phyloP scores from a whole-genome alignment of 2,113 vertebrate species.

The Antigone vipio region DNA sequence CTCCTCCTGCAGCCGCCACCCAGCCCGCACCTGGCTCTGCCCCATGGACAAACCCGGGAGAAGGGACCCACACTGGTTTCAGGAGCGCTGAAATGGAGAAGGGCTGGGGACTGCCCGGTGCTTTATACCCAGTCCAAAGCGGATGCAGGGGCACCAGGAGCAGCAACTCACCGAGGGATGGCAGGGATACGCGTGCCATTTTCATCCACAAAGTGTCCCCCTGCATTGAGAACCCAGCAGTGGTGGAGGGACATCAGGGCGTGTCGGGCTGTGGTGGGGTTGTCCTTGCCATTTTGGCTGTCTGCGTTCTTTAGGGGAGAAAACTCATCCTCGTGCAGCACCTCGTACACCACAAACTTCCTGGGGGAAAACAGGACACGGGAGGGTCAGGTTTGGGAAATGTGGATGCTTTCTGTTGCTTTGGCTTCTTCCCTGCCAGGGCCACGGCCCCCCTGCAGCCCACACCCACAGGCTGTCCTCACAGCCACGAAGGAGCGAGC shows the following conservation, averaged over 20 bases:
- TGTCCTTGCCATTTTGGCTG: constrained; percentile 95
- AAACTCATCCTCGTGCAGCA: constrained; percentile 94
- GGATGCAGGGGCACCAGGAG: background rate
- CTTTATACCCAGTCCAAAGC: background rate
- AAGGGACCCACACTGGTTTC: background rate
- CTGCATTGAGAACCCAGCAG: constrained; percentile 95
- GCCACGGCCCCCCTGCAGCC: fast-evolving
- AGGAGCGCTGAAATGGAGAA: background rate
- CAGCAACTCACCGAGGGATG: constrained; percentile 86
- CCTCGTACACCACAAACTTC: constrained; percentile 92
- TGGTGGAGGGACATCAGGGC: constrained; percentile 95
- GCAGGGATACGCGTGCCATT: constrained; percentile 89
- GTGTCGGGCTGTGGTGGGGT: constrained; percentile 91
- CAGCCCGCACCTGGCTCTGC: background rate
- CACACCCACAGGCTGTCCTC: background rate
- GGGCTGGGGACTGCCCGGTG: background rate
- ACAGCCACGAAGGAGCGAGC: background rate
- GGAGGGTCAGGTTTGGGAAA: background rate
- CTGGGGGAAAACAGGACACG: constrained; percentile 36
- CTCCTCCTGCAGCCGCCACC: background rate
- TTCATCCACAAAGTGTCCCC: constrained; percentile 93
- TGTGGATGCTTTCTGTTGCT: background rate
- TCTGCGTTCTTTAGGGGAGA: constrained; percentile 95
- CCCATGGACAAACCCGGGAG: fast-evolving
- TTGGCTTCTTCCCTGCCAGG: background rate